Evolutionary conservation across 2,797 vertebrate species (phyloP), one percentile per base, ranked within the genome.

Genomic region (Channa striata): DNA sequence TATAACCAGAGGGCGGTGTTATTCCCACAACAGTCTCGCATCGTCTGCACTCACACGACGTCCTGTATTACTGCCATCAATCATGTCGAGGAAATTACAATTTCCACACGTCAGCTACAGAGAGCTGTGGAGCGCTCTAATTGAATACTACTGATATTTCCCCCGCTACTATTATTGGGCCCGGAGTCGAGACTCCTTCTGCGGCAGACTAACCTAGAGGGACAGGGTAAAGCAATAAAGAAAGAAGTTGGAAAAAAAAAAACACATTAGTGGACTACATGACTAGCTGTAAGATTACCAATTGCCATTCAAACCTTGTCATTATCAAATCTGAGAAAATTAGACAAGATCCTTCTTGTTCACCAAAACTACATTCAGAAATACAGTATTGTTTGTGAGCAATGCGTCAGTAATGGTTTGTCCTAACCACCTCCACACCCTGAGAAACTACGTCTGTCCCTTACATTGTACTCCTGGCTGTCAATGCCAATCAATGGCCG

Each of bases 71-170:
- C 91, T 47, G 84, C 87, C 94, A 95, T 94, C 93, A 93, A 94
- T 94, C 93, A 95, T 94, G 88, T 90, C 61, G 82, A 16, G 89
- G 90, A 92, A 93, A 93, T 94, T 93, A 92, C 92, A 93, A 94
- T 95, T 93, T 94, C 92, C 91, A 80, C 88, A 88, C 82, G 91
- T 94, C 93, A 93, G 93, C 92, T 85, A 71, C 84, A 68, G 85
- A 90, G 89, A 86, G 86, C 87, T 81, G 73, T 78, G 88, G 87
- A 90, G 81, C 68, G 71, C 80, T 86, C 83, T 92, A 92, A 92
- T 92, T 92, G 90, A 92, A 91, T 90, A 90, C 84, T 88, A 87
- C 82, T 82, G 82, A 91, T 92, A 90, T 82, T 83, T 80, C 81
- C 88, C 83, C 57, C 70, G 67, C 75, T 77, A 36, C 83, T 39